These are phyloP conservation scores for Eupithecia subfuscata DNA, from an alignment of 2,888 invertebrate genomes.

Conservation along the genomic window DNA sequence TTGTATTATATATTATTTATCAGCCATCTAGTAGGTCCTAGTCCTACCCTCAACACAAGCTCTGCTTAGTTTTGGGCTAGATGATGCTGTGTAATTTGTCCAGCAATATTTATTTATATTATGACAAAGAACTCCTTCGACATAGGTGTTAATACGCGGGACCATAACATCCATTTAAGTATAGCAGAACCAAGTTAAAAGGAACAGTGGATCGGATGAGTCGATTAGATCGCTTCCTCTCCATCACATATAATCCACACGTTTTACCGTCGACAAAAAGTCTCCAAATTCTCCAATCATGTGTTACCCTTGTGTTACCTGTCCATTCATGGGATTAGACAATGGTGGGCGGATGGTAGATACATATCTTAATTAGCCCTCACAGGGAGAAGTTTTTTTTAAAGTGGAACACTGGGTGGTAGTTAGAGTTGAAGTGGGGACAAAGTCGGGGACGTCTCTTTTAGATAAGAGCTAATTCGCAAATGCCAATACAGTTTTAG, in stretches of 20 bases:
- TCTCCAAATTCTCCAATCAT: constrained; percentile 38
- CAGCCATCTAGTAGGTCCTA: no score
- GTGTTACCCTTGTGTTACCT: constrained; percentile 31
- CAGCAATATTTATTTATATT: no score
- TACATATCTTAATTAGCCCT: constrained; percentile 84
- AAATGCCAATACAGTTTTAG: background rate
- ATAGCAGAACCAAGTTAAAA: background rate
- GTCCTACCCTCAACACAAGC: no score
- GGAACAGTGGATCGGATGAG: constrained; percentile 2
- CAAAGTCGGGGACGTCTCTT: background rate
- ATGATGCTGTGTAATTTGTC: no score
- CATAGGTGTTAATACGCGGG: background rate
- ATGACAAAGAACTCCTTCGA: background rate
- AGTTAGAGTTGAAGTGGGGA: constrained; percentile 3
- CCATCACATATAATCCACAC: constrained; percentile 33
- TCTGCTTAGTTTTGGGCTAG: no score
- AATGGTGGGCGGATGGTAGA: constrained; percentile 78
- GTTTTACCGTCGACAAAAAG: constrained; percentile 35
- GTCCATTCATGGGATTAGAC: constrained; percentile 44
- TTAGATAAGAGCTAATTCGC: background rate
- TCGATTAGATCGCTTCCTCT: constrained; percentile 17
- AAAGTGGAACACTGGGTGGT: constrained; percentile 52
- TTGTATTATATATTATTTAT: no score
- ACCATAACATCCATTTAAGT: background rate
- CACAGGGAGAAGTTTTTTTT: constrained; percentile 77